These are phyloP conservation scores for Numenius phaeopus DNA, from an alignment of 2,797 vertebrate species.

Conservation along the genomic window DNA sequence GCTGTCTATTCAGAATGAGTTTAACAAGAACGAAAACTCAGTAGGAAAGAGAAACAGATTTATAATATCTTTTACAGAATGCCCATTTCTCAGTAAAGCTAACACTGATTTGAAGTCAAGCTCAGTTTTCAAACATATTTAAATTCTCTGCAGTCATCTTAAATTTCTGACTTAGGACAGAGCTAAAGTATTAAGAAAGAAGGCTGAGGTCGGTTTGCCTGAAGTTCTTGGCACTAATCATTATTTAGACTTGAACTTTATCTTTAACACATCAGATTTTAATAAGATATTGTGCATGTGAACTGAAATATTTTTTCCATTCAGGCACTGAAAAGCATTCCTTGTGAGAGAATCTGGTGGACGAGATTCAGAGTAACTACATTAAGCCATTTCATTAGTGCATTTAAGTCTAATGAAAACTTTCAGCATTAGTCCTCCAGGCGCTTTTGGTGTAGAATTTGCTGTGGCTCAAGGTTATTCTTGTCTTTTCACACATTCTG, in stretches of 20 bases:
- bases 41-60: background rate
- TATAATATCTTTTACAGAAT: constrained; percentile 27
- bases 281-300: background rate
- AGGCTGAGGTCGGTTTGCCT: background rate
- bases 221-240: constrained; percentile 30
- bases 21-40: background rate
- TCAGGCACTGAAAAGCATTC: background rate
- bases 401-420: constrained; percentile 67
- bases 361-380: constrained; percentile 34
- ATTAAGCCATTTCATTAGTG: constrained; percentile 59
- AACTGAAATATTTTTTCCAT: constrained; percentile 23
- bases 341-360: constrained; percentile 43
- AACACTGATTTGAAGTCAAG: constrained; percentile 12
- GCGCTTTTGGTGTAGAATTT: constrained; percentile 44
- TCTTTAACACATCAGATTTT: constrained; percentile 39
- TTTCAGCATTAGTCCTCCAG: constrained; percentile 40
- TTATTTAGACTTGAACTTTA: constrained; percentile 56
- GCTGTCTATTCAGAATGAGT: background rate
- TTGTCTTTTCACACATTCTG: constrained; percentile 57
- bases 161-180: constrained; percentile 40
- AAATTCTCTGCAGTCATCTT: constrained; percentile 52
- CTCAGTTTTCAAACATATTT: constrained; percentile 22
- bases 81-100: background rate
- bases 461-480: constrained; percentile 32
- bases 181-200: constrained; percentile 3